These are phyloP conservation scores for Stegodyphus mimosarum DNA, from an alignment of 1,140 invertebrate species.

Conservation along the genomic window DNA sequence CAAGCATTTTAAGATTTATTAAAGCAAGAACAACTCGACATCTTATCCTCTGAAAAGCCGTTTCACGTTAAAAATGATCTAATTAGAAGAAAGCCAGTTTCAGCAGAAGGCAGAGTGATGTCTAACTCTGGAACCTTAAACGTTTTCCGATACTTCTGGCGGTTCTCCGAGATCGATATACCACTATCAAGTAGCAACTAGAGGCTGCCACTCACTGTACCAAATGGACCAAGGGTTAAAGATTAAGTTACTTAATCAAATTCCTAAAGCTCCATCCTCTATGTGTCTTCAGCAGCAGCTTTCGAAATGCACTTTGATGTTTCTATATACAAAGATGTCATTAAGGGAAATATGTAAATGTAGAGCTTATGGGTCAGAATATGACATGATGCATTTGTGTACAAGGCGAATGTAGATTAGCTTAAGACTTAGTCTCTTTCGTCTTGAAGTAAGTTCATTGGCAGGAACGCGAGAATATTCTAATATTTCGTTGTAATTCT, in stretches of 20 bases:
- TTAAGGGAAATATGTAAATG: background rate
- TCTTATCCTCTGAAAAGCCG: no score
- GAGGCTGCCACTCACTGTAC: conserved; percentile 1
- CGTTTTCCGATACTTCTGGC: conserved; percentile 37
- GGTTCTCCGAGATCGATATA: conserved; percentile 1
- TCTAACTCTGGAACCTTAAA: conserved; percentile 32
- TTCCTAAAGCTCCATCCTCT: background rate
- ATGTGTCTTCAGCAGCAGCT: no score
- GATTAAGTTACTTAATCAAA: conserved; percentile 52
- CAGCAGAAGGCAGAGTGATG: conserved; percentile 9
- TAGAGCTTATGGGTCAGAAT: background rate
- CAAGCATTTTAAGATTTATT: no score
- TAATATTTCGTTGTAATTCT: no score
- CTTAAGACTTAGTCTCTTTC: no score
- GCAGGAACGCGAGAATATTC: no score
- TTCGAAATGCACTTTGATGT: background rate
- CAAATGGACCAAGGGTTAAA: conserved; percentile 36
- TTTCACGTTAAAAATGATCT: conserved; percentile 29
- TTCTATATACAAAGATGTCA: conserved; percentile 2
- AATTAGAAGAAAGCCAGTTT: conserved; percentile 32
- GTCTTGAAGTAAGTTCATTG: no score
- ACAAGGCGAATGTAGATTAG: background rate
- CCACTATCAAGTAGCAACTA: conserved; percentile 20
- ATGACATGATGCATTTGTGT: background rate
- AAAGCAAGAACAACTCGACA: no score